Percentiles rank a stretch among this genome's conserved stretches.
These are phyloP conservation scores for Sinhomidia bicolor DNA, from an alignment of 2,888 invertebrate genomes.

Conservation along the genomic window DNA sequence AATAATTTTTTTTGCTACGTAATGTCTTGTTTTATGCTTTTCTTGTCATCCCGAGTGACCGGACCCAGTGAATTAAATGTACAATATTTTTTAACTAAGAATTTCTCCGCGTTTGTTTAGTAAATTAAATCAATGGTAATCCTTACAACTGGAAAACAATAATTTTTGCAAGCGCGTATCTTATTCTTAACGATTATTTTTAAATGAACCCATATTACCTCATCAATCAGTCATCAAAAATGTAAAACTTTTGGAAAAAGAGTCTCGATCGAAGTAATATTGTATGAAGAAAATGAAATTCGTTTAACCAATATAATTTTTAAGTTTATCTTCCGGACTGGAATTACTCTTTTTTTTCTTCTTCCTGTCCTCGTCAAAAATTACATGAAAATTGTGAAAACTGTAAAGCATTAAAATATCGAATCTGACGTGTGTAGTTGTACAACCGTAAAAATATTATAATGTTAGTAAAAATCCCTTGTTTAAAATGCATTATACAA, in stretches of 20 bases:
- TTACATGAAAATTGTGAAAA: neutral
- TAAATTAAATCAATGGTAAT: neutral
- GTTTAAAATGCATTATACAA: slow-evolving; percentile 35
- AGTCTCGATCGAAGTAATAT: slow-evolving; percentile 52
- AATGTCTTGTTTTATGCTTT: slow-evolving; percentile 49
- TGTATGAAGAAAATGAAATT: neutral
- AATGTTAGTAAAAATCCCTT: neutral
- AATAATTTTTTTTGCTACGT: neutral
- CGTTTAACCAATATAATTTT: slow-evolving; percentile 20
- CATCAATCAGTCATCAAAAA: slow-evolving; percentile 42
- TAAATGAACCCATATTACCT: slow-evolving; percentile 51
- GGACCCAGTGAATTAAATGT: slow-evolving; percentile 70
- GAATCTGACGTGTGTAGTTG: slow-evolving; percentile 68
- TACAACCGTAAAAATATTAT: slow-evolving; percentile 38
- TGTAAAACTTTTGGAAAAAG: slow-evolving; percentile 26
- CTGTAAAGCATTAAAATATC: slow-evolving; percentile 18
- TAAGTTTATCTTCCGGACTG: slow-evolving; percentile 55
- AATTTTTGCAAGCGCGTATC: neutral
- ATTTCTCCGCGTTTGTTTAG: neutral
- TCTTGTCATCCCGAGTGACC: slow-evolving; percentile 67
- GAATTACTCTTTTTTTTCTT: slow-evolving; percentile 19
- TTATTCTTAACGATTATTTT: slow-evolving; percentile 38
- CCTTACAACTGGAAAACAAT: neutral
- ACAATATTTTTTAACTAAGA: slow-evolving; percentile 65
- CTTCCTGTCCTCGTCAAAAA: neutral